phyloP scores from a whole-genome alignment of 2,113 vertebrate species.

The Montifringilla adamsi region DNA sequence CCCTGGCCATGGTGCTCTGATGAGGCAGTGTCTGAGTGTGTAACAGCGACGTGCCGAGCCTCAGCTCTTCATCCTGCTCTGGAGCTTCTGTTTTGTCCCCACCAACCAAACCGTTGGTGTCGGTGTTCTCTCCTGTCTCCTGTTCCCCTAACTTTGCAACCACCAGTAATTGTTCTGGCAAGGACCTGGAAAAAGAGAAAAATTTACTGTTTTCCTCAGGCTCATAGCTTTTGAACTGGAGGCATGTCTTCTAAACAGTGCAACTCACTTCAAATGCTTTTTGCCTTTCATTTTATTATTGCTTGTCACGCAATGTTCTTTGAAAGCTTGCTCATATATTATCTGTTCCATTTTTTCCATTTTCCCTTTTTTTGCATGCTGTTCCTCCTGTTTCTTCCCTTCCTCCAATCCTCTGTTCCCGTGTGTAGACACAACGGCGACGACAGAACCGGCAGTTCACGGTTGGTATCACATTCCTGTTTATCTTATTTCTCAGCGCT shows the following conservation, averaged over 20 bases:
- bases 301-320: conserved; percentile 84
- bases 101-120: conserved; percentile 31
- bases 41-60: neutral
- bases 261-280: conserved; percentile 85
- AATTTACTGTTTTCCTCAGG: conserved; percentile 75
- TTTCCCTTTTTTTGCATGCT: conserved; percentile 88
- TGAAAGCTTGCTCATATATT: conserved; percentile 86
- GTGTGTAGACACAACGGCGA: conserved; percentile 86
- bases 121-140: conserved; percentile 66
- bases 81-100: conserved; percentile 59
- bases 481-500: conserved; percentile 78
- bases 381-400: conserved; percentile 87
- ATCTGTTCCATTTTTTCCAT: conserved; percentile 89
- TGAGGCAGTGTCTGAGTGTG: conserved; percentile 70
- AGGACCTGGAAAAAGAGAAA: conserved; percentile 57
- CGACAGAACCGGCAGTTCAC: conserved; percentile 85
- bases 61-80: neutral
- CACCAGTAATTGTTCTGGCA: conserved; percentile 56
- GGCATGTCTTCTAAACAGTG: conserved; percentile 83
- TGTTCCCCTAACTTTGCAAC: conserved; percentile 62
- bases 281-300: conserved; percentile 84
- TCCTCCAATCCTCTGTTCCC: conserved; percentile 86
- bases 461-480: conserved; percentile 87
- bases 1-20: neutral
- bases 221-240: conserved; percentile 78